These are phyloP conservation scores for Ostrea denselamellosa DNA, from an alignment of 1,140 invertebrate species.

Conservation along the genomic window DNA sequence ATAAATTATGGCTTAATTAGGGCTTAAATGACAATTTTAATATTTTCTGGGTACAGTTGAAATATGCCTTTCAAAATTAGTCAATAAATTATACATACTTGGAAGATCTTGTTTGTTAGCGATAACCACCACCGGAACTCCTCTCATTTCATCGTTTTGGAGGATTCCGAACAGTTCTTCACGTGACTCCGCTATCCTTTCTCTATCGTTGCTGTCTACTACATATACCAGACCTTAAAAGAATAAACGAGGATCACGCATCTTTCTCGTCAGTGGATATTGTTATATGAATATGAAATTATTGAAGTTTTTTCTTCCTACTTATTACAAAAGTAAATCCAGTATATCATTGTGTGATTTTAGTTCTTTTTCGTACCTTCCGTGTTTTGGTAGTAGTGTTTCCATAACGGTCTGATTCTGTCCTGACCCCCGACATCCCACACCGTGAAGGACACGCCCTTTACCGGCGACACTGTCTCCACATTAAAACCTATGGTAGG, in stretches of 20 bases:
- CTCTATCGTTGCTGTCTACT: conserved; percentile 98
- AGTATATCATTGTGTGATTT: neutral
- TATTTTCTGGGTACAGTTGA: too few species aligned
- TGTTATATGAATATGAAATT: too few species aligned
- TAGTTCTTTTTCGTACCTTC: conserved; percentile 57
- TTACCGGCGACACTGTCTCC: conserved; percentile 71
- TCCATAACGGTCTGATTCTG: conserved; percentile 77
- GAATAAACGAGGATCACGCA: neutral
- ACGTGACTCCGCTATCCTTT: conserved; percentile 96
- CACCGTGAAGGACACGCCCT: conserved; percentile 79
- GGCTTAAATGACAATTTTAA: too few species aligned
- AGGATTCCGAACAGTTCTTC: conserved; percentile 90
- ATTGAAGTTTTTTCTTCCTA: too few species aligned
- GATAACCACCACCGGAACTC: conserved; percentile 97
- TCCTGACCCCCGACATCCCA: conserved; percentile 80
- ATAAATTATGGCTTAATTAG: too few species aligned
- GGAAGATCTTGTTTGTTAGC: conserved; percentile 94
- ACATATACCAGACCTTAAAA: conserved; percentile 92
- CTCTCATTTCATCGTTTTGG: conserved; percentile 95
- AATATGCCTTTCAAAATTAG: too few species aligned
- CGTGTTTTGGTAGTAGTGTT: conserved; percentile 68
- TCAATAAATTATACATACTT: conserved; percentile 54
- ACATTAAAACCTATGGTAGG: conserved; percentile 78
- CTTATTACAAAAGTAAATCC: too few species aligned
- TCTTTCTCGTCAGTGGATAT: too few species aligned